A percentile compares a stretch with the other conserved stretches of the same genome.
Evolutionary conservation across 2,888 invertebrate species (phyloP).

Genomic region (Caenorhabditis sp.): DNA sequence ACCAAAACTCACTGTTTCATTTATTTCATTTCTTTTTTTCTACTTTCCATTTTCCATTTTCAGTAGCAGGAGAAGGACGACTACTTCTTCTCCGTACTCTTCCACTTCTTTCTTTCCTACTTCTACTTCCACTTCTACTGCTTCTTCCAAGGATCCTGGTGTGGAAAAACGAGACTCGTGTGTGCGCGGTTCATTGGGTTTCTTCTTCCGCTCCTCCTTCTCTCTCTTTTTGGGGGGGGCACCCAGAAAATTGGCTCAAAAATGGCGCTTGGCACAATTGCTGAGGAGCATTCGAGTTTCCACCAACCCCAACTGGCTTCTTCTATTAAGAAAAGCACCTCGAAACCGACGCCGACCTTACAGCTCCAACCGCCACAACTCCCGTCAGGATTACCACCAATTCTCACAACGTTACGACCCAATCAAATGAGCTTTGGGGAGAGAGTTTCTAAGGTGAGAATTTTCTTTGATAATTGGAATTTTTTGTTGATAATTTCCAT

Average conservation of each 20-base stretch:
- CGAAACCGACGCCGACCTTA: conserved; percentile 25
- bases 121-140: too few relatives aligned
- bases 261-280: conserved; percentile 70
- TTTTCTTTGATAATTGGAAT: not conserved
- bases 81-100: conserved; percentile 25
- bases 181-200: conserved; percentile 65
- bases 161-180: conserved; percentile 58
- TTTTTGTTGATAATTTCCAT: too few relatives aligned
- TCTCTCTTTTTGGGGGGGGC: too few relatives aligned
- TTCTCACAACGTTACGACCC: conserved; percentile 10
- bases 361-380: conserved; percentile 7
- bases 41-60: conserved; percentile 10
- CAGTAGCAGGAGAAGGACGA: too few relatives aligned
- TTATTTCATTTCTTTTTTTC: conserved; percentile 10
- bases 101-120: too few relatives aligned
- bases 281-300: conserved; percentile 63
- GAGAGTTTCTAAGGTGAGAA: conserved; percentile 60
- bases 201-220: conserved; percentile 35
- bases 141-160: too few relatives aligned
- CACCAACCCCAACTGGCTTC: conserved; percentile 45
- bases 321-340: conserved; percentile 19
- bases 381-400: conserved; percentile 6
- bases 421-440: conserved; percentile 58
- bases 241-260: conserved; percentile 55
- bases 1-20: conserved; percentile 18